Conservation (phyloP, 1,140 invertebrate species). For the Oryzaephilus surinamensis region DNA sequence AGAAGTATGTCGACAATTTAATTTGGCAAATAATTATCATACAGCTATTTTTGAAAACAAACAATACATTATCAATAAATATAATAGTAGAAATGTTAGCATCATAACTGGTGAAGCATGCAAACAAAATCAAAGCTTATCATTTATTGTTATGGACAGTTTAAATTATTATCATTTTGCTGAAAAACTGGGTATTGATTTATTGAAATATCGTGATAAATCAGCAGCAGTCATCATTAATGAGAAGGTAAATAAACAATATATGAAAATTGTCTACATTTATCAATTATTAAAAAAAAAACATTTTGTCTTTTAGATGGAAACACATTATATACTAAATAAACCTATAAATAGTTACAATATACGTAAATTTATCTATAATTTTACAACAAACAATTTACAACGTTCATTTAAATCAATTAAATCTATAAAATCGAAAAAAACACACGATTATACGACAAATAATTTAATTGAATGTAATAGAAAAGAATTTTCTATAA, state of each 20-base stretch:
- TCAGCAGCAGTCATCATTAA: conserved; percentile 63
- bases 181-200: conserved; percentile 57
- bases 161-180: conserved; percentile 58
- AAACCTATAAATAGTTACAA: conserved; percentile 44
- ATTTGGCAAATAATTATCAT: conserved; percentile 36
- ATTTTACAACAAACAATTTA: conserved; percentile 48
- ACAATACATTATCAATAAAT: background rate
- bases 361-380: conserved; percentile 51
- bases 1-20: conserved; percentile 37
- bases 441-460: conserved; percentile 37
- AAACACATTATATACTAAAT: conserved; percentile 54
- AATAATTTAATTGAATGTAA: conserved; percentile 31
- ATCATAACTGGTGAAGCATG: conserved; percentile 40
- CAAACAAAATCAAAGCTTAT: conserved; percentile 52
- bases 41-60: conserved; percentile 21
- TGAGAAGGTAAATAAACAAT: conserved; percentile 45
- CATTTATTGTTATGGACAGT: conserved; percentile 61
- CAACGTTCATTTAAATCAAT: conserved; percentile 35
- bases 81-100: background rate
- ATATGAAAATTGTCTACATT: too few relatives aligned
- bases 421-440: conserved; percentile 27
- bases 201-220: conserved; percentile 47
- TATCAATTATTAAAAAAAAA: background rate
- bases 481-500: too few relatives aligned
- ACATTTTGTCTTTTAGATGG: conserved; percentile 44